Base-by-base conservation (phyloP, 2,113 vertebrate species). In the Chiloscyllium plagiosum region DNA sequence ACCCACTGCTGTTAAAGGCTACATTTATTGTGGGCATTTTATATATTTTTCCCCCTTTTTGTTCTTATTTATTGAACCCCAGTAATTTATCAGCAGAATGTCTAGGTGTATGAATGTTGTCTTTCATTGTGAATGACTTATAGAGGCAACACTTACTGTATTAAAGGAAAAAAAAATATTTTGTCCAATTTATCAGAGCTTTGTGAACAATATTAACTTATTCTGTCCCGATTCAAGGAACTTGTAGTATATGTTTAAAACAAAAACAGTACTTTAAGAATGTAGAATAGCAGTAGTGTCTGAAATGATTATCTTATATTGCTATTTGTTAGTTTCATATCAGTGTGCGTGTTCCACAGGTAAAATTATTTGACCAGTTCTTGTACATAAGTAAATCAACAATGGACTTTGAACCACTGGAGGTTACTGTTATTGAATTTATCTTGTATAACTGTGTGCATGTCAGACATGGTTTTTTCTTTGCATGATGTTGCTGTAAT, bases 371-470 rank as follows among this genome's bases (percentile, higher is more conserved):
- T 97, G 96, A 96, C 97, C 97, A 97, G 97, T 97, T 98, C 97
- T 97, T 99, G 98, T 99, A 98, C 97, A 99, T 98, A 98, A 98
- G 97, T 98, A 97, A 97, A 97, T 97, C 97, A 97, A 97, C 97
- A 97, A 97, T 98, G 97, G 96, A 97, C 96, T 97, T 97, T 96
- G 85, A 90, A 96, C 98, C 97, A 97, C 97, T 97, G 97, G 97
- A 98, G 97, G 97, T 97, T 97, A 98, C 98, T 98, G 96, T 97
- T 98, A 98, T 98, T 96, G 96, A 98, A 97, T 98, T 98, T 98
- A 97, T 97, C 98, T 98, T 97, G 98, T 98, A 98, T 98, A 98
- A 98, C 98, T 98, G 98, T 98, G 98, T 99, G 98, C 98, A 98
- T 98, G 98, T 98, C 97, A 97, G 97, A 98, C 98, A 98, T 96